Percentiles rank a stretch among this genome's conserved stretches.
Conservation (phyloP, 2,888 invertebrate genomes). For the Heteropelma amictum region DNA sequence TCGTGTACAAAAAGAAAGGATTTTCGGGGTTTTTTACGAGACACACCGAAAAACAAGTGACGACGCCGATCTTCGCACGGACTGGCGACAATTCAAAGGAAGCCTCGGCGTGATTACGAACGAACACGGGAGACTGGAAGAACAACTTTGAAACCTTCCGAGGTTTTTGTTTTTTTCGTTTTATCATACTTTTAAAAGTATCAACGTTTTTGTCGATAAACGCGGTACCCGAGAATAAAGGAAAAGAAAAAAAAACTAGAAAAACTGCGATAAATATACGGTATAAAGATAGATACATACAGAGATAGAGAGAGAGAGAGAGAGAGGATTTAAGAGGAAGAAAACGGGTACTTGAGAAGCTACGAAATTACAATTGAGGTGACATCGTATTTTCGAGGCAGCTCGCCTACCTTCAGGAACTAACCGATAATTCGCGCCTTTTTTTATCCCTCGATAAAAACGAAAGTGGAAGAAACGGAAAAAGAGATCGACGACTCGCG, state of each 20-base stretch:
- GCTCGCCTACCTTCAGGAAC: slow-evolving; percentile 33
- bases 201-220: slow-evolving; percentile 27
- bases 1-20: too few species aligned
- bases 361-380: background rate
- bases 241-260: background rate
- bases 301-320: slow-evolving; percentile 4
- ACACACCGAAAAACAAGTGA: too few species aligned
- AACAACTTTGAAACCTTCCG: background rate
- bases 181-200: slow-evolving; percentile 1
- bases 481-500: background rate
- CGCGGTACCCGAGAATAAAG: slow-evolving; percentile 5
- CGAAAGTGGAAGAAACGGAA: background rate
- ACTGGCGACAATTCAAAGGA: too few species aligned
- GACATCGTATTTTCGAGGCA: background rate
- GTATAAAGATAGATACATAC: background rate
- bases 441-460: slow-evolving; percentile 4
- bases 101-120: background rate
- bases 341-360: background rate
- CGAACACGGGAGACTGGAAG: background rate
- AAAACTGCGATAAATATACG: slow-evolving; percentile 5
- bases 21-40: too few species aligned
- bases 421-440: slow-evolving; percentile 15
- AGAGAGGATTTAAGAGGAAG: background rate
- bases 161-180: background rate
- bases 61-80: background rate